Base-by-base conservation (phyloP, 2,797 vertebrate species). In the Lagodon rhomboides region DNA sequence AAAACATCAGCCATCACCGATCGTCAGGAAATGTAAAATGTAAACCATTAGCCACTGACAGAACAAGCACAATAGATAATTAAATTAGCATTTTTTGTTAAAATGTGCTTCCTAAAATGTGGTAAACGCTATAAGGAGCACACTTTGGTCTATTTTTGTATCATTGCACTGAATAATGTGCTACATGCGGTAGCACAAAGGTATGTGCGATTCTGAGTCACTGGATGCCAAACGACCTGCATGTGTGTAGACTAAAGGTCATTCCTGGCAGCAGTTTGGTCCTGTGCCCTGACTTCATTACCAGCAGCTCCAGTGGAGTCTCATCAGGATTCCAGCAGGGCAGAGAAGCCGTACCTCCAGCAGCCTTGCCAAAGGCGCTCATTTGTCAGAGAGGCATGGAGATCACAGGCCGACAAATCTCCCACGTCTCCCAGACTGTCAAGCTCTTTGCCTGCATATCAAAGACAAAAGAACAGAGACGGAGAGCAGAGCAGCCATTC, bases 401-500 rank as follows among this genome's bases (percentile, higher is more conserved):
- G 94, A 95, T 96, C 94, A 95, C 91, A 95, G 91, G 90, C 92
- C 89, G 92, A 94, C 92, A 95, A 95, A 94, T 95, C 94, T 94
- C 94, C 88, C 75, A 87, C 67, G 87, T 91, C 91, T 94, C 91
- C 90, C 89, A 87, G 87, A 89, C 93, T 92, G 92, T 94, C 93
- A 89, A 92, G 88, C 92, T 88, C 92, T 85, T 86, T 84, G 89
- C 84, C 90, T 87, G 92, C 87, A 91, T 94, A 95, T 95, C 93
- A 95, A 94, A 95, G 94, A 94, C 93, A 94, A 92, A 93, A 93
- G 93, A 93, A 89, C 85, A 92, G 91, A 93, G 90, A 81, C 1
- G 74, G 75, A 75, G 61, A 87, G 83, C 82, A 80, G 89, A 91
- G 89, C 91, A 90, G 91, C 90, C 85, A 76, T 91, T 93, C 90